phyloP scores from a whole-genome alignment of 2,888 invertebrate genomes.

The Entomobrya proxima region DNA sequence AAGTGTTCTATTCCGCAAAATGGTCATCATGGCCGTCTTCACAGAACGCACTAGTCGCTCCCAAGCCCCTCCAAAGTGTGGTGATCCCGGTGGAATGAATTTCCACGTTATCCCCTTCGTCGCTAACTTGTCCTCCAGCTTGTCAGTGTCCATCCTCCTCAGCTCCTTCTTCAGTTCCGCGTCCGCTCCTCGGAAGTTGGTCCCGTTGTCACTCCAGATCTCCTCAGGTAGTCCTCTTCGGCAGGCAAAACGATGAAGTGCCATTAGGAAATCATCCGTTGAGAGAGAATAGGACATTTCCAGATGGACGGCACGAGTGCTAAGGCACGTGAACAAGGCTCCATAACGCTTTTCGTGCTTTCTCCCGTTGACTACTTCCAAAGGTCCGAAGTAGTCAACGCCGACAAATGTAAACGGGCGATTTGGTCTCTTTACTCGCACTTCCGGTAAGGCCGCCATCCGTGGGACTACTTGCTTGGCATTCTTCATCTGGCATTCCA shows the following conservation, averaged over 20 bases:
- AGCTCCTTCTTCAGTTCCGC: background rate
- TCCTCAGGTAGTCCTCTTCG: background rate
- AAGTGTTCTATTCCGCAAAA: background rate
- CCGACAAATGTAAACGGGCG: constrained; percentile 3
- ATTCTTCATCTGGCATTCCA: background rate
- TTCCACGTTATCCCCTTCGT: constrained; percentile 30
- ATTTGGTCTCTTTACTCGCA: background rate
- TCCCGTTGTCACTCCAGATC: constrained; percentile 42
- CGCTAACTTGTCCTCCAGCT: background rate
- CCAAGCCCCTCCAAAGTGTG: constrained; percentile 60
- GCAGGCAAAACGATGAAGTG: background rate
- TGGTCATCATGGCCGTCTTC: constrained; percentile 15
- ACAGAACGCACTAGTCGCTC: constrained; percentile 47
- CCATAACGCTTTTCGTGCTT: background rate
- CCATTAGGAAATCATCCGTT: constrained; percentile 53
- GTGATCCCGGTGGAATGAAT: constrained; percentile 49
- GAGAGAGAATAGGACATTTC: background rate
- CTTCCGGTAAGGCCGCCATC: constrained; percentile 11
- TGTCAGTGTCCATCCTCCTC: background rate
- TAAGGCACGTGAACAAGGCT: constrained; percentile 8
- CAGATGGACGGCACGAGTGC: constrained; percentile 29
- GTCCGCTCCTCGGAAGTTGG: constrained; percentile 14
- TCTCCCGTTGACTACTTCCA: background rate
- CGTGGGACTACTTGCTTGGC: background rate
- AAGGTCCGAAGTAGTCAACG: constrained; percentile 54